Percentiles rank a stretch among this genome's conserved stretches.
Conservation (phyloP, 2,797 vertebrate species). For the Thaleichthys pacificus region DNA sequence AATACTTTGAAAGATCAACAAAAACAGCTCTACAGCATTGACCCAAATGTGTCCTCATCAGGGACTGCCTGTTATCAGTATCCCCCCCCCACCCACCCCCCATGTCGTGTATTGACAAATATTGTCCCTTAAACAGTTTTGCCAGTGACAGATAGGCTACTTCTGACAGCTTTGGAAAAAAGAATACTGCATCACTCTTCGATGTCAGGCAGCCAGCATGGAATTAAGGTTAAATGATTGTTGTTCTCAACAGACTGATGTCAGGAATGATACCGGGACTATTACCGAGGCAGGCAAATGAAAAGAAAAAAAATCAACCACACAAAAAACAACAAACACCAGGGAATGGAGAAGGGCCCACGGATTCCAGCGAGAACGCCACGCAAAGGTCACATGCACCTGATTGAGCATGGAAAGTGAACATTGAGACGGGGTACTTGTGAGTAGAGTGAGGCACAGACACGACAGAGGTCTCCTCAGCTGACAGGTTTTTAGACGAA, state of each 20-base stretch:
- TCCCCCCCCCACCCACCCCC: constrained; percentile 19
- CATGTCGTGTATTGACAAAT: constrained; percentile 47
- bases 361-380: background rate
- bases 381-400: constrained; percentile 12
- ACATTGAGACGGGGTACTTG: background rate
- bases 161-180: constrained; percentile 45
- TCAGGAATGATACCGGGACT: background rate
- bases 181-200: constrained; percentile 52
- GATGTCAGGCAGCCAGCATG: constrained; percentile 36
- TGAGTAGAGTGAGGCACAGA: constrained; percentile 2
- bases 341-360: constrained; percentile 25
- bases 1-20: background rate
- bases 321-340: background rate
- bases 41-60: constrained; percentile 35
- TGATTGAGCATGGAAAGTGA: constrained; percentile 14
- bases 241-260: constrained; percentile 30
- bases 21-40: background rate
- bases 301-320: constrained; percentile 12
- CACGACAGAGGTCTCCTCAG: background rate
- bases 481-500: background rate
- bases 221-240: constrained; percentile 53
- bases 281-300: constrained; percentile 31
- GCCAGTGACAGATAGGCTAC: constrained; percentile 52
- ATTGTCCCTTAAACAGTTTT: constrained; percentile 53
- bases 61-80: constrained; percentile 34